Percentiles rank a stretch among this genome's conserved stretches.
phyloP scores from a whole-genome alignment of 2,888 invertebrate genomes.

The Rotaria socialis region DNA sequence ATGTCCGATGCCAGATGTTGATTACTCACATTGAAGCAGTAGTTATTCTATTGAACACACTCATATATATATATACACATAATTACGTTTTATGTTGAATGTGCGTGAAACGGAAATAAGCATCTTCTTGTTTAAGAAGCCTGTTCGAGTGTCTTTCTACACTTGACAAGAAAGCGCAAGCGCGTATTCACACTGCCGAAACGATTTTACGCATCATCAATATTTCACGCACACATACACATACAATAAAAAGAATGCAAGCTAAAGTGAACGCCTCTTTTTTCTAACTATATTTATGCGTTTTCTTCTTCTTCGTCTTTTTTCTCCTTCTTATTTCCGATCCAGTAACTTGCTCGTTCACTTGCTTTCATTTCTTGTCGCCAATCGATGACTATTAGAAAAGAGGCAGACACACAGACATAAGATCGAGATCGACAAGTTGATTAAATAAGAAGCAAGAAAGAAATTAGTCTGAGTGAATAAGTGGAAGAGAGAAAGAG shows the following conservation, averaged over 20 bases:
- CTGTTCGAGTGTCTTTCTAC: neutral
- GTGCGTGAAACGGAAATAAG: neutral
- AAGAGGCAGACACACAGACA: neutral
- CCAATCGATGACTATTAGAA: neutral
- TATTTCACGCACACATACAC: constrained; percentile 13
- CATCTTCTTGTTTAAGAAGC: neutral
- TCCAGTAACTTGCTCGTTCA: neutral
- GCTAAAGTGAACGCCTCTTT: neutral
- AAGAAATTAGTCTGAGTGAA: constrained; percentile 11
- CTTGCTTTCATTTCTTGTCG: neutral
- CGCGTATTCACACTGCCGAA: neutral
- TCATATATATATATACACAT: no score
- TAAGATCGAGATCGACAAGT: constrained; percentile 29
- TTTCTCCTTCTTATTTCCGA: neutral
- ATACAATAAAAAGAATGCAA: neutral
- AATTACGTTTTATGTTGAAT: neutral
- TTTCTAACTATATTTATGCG: no score
- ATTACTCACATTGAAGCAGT: neutral
- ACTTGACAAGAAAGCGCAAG: neutral
- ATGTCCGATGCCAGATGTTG: neutral
- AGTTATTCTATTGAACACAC: neutral
- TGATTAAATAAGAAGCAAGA: constrained; percentile 18
- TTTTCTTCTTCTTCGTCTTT: neutral
- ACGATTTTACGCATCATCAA: constrained; percentile 21
- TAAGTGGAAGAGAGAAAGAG: neutral